Conservation (phyloP, 2,797 vertebrate species). For the Aselliscus stoliczkanus region DNA sequence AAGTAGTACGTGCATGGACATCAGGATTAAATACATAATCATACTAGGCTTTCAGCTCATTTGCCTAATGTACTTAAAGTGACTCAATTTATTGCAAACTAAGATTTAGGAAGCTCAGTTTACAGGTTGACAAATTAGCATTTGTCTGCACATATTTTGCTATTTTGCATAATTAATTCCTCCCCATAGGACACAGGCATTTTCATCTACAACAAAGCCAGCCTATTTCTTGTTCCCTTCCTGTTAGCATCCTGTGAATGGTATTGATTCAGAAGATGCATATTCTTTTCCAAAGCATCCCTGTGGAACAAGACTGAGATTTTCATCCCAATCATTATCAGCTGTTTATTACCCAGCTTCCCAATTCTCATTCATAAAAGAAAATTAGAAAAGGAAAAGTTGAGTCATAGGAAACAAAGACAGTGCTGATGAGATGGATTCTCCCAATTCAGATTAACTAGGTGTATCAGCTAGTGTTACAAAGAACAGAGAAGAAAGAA, state of each 20-base stretch:
- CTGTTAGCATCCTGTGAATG: conserved; percentile 49
- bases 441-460: conserved; percentile 17
- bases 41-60: conserved; percentile 30
- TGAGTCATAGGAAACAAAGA: conserved; percentile 54
- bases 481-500: neutral
- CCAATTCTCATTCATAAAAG: conserved; percentile 47
- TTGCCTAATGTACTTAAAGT: conserved; percentile 62
- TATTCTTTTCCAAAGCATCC: conserved; percentile 49
- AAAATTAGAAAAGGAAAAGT: conserved; percentile 55
- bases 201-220: conserved; percentile 46
- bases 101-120: conserved; percentile 61
- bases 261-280: conserved; percentile 47
- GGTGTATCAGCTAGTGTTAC: neutral
- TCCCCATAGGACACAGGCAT: conserved; percentile 48
- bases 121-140: conserved; percentile 62
- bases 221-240: conserved; percentile 23
- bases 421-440: conserved; percentile 23
- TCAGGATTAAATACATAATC: neutral
- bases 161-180: conserved; percentile 73
- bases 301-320: conserved; percentile 26
- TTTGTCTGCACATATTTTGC: conserved; percentile 54
- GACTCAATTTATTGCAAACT: conserved; percentile 58
- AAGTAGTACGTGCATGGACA: neutral
- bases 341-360: conserved; percentile 44
- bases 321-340: conserved; percentile 38